phyloP scores from a whole-genome alignment of 2,113 vertebrate species.

The Lanius ludovicianus region DNA sequence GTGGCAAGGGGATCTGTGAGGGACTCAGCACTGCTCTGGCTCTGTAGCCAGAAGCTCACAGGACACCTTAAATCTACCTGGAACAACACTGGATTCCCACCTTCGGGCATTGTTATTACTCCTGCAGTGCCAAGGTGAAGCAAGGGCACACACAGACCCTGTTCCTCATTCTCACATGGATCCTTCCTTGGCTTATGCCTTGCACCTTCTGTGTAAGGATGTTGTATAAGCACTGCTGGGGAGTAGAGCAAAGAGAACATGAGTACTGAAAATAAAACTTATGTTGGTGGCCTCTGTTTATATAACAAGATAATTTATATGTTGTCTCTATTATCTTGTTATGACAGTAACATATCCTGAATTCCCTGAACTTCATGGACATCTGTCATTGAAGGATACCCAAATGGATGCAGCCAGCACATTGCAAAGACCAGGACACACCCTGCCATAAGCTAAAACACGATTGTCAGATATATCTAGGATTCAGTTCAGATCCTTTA shows the following conservation, averaged over 20 bases:
- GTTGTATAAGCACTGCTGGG: neutral
- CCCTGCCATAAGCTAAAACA: too few relatives aligned
- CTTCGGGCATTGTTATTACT: neutral
- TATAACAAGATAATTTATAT: neutral
- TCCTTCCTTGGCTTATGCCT: neutral
- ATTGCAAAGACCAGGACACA: neutral
- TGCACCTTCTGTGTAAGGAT: neutral
- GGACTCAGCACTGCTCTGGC: neutral
- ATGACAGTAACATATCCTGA: neutral
- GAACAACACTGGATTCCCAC: neutral
- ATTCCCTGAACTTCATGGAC: neutral
- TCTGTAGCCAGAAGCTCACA: neutral
- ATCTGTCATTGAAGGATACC: neutral
- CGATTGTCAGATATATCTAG: neutral
- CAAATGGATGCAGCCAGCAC: neutral
- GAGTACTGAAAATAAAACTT: neutral
- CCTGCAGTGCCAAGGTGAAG: neutral
- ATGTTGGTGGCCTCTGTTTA: neutral
- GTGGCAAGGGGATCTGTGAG: neutral
- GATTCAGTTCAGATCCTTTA: neutral
- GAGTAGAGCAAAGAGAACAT: neutral
- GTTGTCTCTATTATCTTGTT: neutral
- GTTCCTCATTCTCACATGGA: neutral
- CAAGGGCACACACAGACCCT: accelerated
- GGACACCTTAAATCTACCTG: too few relatives aligned